A percentile compares a stretch with the other conserved stretches of the same genome.
These are phyloP conservation scores for Dissostichus mawsoni DNA, from an alignment of 2,113 vertebrate species.

Conservation along the genomic window DNA sequence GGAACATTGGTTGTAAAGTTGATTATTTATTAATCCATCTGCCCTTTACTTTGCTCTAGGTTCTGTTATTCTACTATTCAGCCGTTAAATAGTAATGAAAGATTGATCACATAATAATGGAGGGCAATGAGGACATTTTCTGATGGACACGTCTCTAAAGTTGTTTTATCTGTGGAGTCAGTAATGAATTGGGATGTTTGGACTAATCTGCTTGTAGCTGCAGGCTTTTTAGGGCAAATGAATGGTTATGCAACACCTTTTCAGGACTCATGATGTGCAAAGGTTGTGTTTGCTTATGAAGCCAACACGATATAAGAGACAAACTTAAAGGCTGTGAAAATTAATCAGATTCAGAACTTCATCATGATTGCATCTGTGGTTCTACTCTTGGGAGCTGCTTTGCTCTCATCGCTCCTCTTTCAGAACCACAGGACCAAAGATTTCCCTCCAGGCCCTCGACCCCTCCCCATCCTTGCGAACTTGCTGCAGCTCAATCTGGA, in stretches of 20 bases:
- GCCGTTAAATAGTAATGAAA: not conserved
- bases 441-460: conserved; percentile 57
- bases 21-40: too few species aligned
- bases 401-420: conserved; percentile 35
- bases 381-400: conserved; percentile 12
- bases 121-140: too few species aligned
- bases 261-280: conserved; percentile 18
- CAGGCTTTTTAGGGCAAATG: not conserved
- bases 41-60: not conserved
- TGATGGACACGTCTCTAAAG: not conserved
- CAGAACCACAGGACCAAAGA: conserved; percentile 55
- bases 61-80: not conserved
- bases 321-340: not conserved
- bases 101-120: not conserved
- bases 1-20: not conserved
- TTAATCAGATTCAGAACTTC: not conserved
- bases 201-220: not conserved
- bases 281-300: not conserved
- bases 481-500: conserved; percentile 53
- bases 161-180: not conserved
- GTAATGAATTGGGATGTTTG: not conserved
- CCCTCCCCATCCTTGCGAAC: conserved; percentile 57
- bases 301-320: not conserved
- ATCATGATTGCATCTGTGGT: conserved; percentile 46
- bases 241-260: not conserved